Evolutionary conservation across 2,888 invertebrate genomes (phyloP).

Genomic region (Cybosia mesomella): DNA sequence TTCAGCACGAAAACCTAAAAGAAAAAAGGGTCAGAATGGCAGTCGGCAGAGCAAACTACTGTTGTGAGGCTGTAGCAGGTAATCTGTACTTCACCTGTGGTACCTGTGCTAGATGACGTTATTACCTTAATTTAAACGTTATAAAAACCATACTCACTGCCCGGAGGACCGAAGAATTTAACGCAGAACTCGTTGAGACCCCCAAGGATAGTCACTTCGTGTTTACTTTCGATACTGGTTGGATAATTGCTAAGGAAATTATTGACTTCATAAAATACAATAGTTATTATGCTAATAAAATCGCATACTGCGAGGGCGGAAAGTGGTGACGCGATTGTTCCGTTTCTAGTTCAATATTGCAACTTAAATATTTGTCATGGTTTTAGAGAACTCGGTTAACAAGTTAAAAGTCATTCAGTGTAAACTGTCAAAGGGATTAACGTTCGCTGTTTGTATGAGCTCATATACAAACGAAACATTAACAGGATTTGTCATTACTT

Average conservation of each 20-base stretch:
- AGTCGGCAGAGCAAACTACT: no score
- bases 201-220: constrained; percentile 99
- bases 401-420: not conserved
- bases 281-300: not conserved
- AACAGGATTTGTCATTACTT: not conserved
- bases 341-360: not conserved
- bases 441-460: not conserved
- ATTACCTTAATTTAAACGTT: not conserved
- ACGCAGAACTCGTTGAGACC: constrained; percentile 99
- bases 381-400: not conserved
- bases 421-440: not conserved
- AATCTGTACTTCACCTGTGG: not conserved
- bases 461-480: not conserved
- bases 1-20: no score
- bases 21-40: no score
- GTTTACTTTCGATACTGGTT: constrained; percentile 98
- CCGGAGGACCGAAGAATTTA: constrained; percentile 99
- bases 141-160: constrained; percentile 92
- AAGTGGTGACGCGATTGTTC: not conserved
- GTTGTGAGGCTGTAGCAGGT: no score
- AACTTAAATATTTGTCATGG: not conserved
- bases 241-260: constrained; percentile 39
- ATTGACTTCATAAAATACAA: not conserved
- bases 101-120: no score
- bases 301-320: not conserved